Percentiles rank a stretch among this genome's conserved stretches.
Conservation (phyloP, 2,113 vertebrate genomes). For the Illadopsis cleaveri region DNA sequence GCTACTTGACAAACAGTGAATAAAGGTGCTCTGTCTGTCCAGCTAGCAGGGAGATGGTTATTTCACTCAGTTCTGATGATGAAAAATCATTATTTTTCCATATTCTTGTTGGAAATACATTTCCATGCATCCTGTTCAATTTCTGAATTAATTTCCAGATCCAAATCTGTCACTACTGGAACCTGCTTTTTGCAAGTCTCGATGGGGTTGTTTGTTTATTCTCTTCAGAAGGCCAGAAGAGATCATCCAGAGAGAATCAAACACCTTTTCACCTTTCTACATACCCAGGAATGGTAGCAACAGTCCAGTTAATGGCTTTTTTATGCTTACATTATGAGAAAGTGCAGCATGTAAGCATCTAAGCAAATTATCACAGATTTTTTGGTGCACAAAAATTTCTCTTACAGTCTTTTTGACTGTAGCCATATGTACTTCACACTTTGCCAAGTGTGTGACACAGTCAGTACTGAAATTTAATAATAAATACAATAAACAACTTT, state of each 20-base stretch:
- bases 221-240: neutral
- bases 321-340: neutral
- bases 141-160: neutral
- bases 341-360: neutral
- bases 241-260: neutral
- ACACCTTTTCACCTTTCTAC: neutral
- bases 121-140: neutral
- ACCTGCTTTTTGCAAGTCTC: neutral
- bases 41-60: neutral
- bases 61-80: neutral
- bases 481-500: neutral
- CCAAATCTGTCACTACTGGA: neutral
- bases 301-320: neutral
- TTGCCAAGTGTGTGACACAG: neutral
- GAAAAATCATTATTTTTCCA: neutral
- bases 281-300: neutral
- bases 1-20: neutral
- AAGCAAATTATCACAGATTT: neutral
- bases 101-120: neutral
- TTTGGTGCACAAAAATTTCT: neutral
- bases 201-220: neutral
- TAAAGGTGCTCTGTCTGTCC: neutral
- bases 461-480: neutral
- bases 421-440: neutral
- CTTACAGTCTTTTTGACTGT: neutral